Evolutionary conservation across 2,888 invertebrate species (phyloP).

Genomic region (Mythimna albipuncta): DNA sequence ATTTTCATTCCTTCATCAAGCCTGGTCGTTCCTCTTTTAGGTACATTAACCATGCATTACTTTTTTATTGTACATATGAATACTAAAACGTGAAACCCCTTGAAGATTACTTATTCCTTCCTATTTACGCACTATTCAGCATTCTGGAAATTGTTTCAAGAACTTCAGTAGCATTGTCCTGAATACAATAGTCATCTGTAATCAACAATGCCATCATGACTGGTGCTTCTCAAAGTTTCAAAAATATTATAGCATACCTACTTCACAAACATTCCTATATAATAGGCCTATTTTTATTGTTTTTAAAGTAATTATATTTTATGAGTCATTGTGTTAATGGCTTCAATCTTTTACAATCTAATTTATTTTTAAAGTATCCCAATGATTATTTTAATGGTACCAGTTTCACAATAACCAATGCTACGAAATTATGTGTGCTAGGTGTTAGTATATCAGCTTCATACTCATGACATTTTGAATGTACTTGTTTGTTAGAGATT

Average conservation of each 20-base stretch:
- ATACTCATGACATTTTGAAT: slow-evolving; percentile 64
- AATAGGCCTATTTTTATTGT: slow-evolving; percentile 54
- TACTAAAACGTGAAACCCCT: not conserved
- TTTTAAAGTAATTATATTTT: slow-evolving; percentile 42
- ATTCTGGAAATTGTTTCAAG: slow-evolving; percentile 3
- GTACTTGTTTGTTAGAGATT: slow-evolving; percentile 64
- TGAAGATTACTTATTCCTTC: slow-evolving; percentile 1
- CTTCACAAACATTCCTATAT: slow-evolving; percentile 65
- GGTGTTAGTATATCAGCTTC: slow-evolving; percentile 61
- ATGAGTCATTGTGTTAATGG: slow-evolving; percentile 23
- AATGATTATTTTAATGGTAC: slow-evolving; percentile 31
- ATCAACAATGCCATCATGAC: slow-evolving; percentile 17
- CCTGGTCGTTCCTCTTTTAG: slow-evolving; percentile 1
- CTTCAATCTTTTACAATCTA: slow-evolving; percentile 24
- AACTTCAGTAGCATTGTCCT: slow-evolving; percentile 13
- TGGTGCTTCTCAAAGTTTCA: slow-evolving; percentile 46
- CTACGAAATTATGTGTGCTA: slow-evolving; percentile 34
- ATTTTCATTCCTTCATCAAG: slow-evolving; percentile 8
- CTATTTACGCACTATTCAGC: slow-evolving; percentile 2
- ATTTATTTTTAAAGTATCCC: slow-evolving; percentile 37
- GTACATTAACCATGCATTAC: not conserved
- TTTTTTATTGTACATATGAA: slow-evolving; percentile 22
- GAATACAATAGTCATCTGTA: slow-evolving; percentile 26
- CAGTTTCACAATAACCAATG: slow-evolving; percentile 37
- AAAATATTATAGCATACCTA: slow-evolving; percentile 30